phyloP scores from a whole-genome alignment of 2,888 invertebrate genomes.

The Theodoxus fluviatilis region DNA sequence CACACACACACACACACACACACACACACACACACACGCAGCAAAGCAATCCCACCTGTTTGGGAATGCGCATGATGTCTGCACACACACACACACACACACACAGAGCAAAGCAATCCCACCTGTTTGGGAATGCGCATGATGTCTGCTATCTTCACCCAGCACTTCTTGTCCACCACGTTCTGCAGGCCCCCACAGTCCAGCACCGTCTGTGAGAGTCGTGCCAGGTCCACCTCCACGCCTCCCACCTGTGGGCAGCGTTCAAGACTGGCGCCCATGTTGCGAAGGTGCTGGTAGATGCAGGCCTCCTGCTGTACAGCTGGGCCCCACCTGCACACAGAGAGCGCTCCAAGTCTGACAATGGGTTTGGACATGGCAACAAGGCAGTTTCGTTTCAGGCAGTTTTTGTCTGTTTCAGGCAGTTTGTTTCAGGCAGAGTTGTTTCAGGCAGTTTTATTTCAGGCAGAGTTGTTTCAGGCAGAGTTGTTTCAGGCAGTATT shows the following conservation, averaged over 20 bases:
- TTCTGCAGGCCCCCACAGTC: slow-evolving; percentile 84
- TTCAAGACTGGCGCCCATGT: background rate
- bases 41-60: slow-evolving; percentile 67
- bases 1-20: no score
- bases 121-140: slow-evolving; percentile 82
- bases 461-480: no score
- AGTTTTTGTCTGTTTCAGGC: no score
- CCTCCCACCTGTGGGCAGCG: slow-evolving; percentile 71
- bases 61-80: slow-evolving; percentile 80
- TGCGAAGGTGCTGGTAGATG: slow-evolving; percentile 78
- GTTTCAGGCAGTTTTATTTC: no score
- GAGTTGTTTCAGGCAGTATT: no score
- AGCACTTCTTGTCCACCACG: slow-evolving; percentile 84
- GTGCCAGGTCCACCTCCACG: slow-evolving; percentile 87
- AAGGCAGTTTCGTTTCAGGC: no score
- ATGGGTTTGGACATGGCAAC: background rate
- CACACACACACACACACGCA: background rate
- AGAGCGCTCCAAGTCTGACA: background rate
- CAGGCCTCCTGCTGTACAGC: slow-evolving; percentile 84
- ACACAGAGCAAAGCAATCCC: slow-evolving; percentile 16
- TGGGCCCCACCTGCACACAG: slow-evolving; percentile 76
- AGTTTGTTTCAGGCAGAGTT: no score
- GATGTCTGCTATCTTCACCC: slow-evolving; percentile 87
- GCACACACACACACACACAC: background rate
- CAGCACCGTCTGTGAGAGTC: slow-evolving; percentile 85